Evolutionary conservation across 2,797 vertebrate species (phyloP), one percentile per base, ranked within the genome.

Genomic region (Galagoides demidoff): DNA sequence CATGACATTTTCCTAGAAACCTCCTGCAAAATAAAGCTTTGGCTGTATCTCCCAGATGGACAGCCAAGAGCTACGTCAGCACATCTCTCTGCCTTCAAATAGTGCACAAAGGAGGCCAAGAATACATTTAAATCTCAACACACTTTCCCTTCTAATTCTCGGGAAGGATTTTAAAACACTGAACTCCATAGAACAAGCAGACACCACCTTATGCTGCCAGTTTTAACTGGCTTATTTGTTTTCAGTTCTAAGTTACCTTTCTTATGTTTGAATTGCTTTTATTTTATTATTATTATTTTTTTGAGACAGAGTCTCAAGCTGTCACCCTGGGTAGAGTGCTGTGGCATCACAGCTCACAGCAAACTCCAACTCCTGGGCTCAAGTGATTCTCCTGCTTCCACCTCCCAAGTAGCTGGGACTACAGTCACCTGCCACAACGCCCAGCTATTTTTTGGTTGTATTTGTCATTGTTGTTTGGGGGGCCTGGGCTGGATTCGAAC

Each of bases 101-200:
- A 96, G 64, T 6, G 74, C 12, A n/a, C 34, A 84, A 95, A 90
- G 23, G 31, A 92, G 66, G 23, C 68, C 70, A 17, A 89, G 31
- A 92, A 95, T 73, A 63, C 16, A 92, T 83, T 82, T 87, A 95
- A 92, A 64, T 43, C 43, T 77, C 63, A 63, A 89, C 95, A 57
- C 31, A 94, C 81, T 68, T 95, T 87, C 34, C 11, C 52, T 95
- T 87, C 34, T 10, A 78, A 17, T 88, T 92, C 57, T 93, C 59
- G 64, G 74, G 37, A 71, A 88, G 59, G 14, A 89, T 70, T 92
- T 86, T 81, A 93, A 92, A 86, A 79, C 52, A 94, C 45, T 83
- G 85, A 90, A 88, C 31, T 31, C 55, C 37, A 85, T 1, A 20
- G 45, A 61, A 79, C 55, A 88, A 85, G 52, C 2, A 34, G 39